phyloP scores from a whole-genome alignment of 2,888 invertebrate genomes.

The Merodon equestris region DNA sequence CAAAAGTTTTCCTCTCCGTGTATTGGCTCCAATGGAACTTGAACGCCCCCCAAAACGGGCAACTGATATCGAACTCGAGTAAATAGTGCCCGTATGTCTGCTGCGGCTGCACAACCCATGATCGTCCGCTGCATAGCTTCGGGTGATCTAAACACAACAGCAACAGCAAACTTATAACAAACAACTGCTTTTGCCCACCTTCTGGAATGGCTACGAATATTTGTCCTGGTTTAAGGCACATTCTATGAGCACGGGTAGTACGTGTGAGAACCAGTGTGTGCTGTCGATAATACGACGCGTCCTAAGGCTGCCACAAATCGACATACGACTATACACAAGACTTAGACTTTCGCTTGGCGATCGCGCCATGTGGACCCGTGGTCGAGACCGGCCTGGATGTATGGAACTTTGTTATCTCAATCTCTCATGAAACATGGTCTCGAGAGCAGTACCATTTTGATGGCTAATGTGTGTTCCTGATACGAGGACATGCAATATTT shows the following conservation, averaged over 20 bases:
- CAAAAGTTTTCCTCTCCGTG: constrained; percentile 12
- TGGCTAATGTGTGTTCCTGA: constrained; percentile 68
- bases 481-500: constrained; percentile 68
- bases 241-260: constrained; percentile 46
- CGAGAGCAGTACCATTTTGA: constrained; percentile 47
- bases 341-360: constrained; percentile 48
- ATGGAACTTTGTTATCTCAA: constrained; percentile 67
- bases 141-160: too few species aligned
- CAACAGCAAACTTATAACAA: too few species aligned
- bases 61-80: too few species aligned
- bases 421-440: constrained; percentile 65
- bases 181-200: too few species aligned
- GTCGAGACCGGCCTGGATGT: constrained; percentile 34
- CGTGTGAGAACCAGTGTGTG: constrained; percentile 65
- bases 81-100: too few species aligned
- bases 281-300: constrained; percentile 34
- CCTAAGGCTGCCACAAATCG: constrained; percentile 21
- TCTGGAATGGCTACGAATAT: constrained; percentile 8
- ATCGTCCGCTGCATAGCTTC: too few species aligned
- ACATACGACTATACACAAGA: constrained; percentile 9
- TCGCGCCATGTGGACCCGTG: constrained; percentile 23
- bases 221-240: constrained; percentile 67
- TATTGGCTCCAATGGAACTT: not conserved
- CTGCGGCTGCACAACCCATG: too few species aligned
- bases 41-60: too few species aligned